A percentile compares a stretch with the other conserved stretches of the same genome.
These are phyloP conservation scores for Parasteatoda tepidariorum DNA, from an alignment of 1,140 invertebrate genomes.

Conservation along the genomic window DNA sequence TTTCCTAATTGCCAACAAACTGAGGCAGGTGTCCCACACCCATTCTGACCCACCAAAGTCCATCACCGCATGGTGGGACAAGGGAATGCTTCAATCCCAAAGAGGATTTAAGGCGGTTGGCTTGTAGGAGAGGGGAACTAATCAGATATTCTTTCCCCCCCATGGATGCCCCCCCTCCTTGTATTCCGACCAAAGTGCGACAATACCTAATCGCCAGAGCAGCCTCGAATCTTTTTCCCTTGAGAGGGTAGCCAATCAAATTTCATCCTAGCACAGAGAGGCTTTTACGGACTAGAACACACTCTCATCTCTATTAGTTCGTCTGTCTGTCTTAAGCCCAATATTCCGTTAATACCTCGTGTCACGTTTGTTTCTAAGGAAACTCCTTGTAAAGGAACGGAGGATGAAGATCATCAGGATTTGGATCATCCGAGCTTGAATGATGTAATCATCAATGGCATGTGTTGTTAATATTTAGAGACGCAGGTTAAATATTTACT, in stretches of 20 bases:
- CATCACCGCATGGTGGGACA: background rate
- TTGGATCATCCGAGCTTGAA: too few relatives aligned
- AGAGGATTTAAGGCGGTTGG: constrained; percentile 18
- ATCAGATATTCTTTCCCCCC: constrained; percentile 27
- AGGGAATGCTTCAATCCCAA: background rate
- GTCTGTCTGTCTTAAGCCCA: background rate
- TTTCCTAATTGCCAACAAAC: constrained; percentile 17
- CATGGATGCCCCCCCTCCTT: background rate
- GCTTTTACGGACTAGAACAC: background rate
- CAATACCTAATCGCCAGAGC: constrained; percentile 10
- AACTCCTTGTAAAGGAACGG: background rate
- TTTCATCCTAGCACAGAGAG: background rate
- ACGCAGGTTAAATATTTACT: too few relatives aligned
- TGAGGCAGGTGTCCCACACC: constrained; percentile 4
- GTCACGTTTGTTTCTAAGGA: constrained; percentile 22
- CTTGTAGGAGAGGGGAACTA: background rate
- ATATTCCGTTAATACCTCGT: constrained; percentile 37
- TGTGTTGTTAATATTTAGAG: too few relatives aligned
- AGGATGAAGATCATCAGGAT: background rate
- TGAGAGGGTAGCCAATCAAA: constrained; percentile 30
- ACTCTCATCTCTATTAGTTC: constrained; percentile 34
- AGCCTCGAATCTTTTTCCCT: constrained; percentile 6
- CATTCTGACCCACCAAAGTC: background rate
- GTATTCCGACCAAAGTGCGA: background rate
- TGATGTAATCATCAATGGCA: too few relatives aligned